Conservation (phyloP, 2,888 invertebrate species). For the Galerucella nymphaeae region DNA sequence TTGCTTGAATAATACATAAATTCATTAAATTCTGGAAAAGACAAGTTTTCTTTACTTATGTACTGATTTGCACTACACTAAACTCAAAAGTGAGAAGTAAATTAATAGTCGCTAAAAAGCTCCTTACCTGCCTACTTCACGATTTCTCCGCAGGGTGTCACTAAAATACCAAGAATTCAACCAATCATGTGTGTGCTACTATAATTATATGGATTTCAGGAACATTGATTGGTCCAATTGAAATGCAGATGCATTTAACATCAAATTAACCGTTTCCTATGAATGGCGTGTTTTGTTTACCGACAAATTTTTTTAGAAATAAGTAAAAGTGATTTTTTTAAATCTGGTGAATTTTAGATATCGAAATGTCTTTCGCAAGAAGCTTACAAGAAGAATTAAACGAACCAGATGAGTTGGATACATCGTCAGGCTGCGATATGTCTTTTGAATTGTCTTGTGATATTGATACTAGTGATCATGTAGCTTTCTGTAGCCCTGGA, state of each 20-base stretch:
- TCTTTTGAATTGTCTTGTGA: constrained; percentile 73
- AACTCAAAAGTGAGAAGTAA: too few species aligned
- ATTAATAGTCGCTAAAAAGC: neutral
- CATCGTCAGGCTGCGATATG: constrained; percentile 72
- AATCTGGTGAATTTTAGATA: constrained; percentile 28
- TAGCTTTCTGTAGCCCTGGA: constrained; percentile 64
- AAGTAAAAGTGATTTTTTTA: constrained; percentile 27
- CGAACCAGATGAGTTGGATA: constrained; percentile 59
- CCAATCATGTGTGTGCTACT: constrained; percentile 38
- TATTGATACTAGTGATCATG: constrained; percentile 59
- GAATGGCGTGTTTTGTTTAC: constrained; percentile 41
- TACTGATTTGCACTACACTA: too few species aligned
- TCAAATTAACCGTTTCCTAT: constrained; percentile 52
- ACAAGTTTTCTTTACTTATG: too few species aligned
- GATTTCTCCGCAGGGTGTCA: neutral
- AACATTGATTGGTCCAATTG: constrained; percentile 55
- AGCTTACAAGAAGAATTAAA: constrained; percentile 53
- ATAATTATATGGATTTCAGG: constrained; percentile 36
- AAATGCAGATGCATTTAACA: constrained; percentile 54
- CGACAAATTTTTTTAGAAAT: constrained; percentile 40
- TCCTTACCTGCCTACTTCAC: neutral
- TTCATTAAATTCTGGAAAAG: too few species aligned
- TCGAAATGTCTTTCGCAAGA: constrained; percentile 53
- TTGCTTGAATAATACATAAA: too few species aligned
- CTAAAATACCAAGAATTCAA: neutral